phyloP scores from a whole-genome alignment of 2,888 invertebrate genomes.

The Leistus spinibarbis region DNA sequence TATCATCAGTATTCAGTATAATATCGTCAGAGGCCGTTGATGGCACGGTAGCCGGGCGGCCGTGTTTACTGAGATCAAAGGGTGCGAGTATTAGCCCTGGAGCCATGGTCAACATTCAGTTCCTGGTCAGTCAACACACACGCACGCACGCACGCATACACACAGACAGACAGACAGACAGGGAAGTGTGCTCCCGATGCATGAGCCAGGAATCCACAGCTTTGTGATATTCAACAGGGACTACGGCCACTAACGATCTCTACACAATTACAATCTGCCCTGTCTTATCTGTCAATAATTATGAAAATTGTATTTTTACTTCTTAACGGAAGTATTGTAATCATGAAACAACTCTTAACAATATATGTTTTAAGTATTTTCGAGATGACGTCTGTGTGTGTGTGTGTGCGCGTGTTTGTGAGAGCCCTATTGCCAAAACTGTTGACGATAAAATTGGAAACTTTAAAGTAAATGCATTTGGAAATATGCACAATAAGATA shows the following conservation, averaged over 20 bases:
- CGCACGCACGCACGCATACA: not conserved
- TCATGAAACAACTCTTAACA: no score
- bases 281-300: no score
- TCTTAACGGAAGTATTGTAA: no score
- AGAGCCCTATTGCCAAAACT: no score
- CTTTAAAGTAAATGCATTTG: no score
- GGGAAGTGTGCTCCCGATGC: not conserved
- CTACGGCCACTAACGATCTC: no score
- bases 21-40: conserved; percentile 2
- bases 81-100: conserved; percentile 13
- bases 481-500: not conserved
- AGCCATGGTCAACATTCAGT: conserved; percentile 21
- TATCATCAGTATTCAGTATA: conserved; percentile 22
- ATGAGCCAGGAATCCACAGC: conserved; percentile 4
- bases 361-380: no score
- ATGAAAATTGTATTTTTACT: no score
- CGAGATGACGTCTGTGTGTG: no score
- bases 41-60: not conserved
- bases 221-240: not conserved
- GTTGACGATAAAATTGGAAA: no score
- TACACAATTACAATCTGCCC: no score
- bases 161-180: not conserved
- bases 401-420: no score
- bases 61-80: conserved; percentile 28
- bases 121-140: conserved; percentile 4